These are phyloP conservation scores for Drosophila ananassae DNA, from an alignment of 1,140 invertebrate species.

Conservation along the genomic window DNA sequence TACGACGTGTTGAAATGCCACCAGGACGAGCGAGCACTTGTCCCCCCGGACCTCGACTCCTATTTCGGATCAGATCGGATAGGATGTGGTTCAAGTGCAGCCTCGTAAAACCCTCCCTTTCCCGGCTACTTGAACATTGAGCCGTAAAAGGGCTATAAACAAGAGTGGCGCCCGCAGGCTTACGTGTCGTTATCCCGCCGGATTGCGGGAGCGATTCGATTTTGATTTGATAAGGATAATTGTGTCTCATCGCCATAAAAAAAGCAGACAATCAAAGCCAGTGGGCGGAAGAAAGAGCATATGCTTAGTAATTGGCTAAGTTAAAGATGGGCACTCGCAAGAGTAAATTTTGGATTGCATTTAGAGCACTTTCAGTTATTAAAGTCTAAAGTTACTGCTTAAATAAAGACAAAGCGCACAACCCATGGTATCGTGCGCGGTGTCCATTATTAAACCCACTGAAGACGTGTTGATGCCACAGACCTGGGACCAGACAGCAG, in stretches of 20 bases:
- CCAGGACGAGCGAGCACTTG: conserved; percentile 64
- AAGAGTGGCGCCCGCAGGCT: conserved; percentile 55
- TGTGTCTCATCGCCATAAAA: conserved; percentile 46
- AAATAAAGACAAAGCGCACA: conserved; percentile 23
- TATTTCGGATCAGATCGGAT: conserved; percentile 26
- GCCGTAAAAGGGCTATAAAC: conserved; percentile 79
- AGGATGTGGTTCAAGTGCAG: conserved; percentile 67
- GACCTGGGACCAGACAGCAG: conserved; percentile 25
- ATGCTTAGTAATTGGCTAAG: conserved; percentile 26
- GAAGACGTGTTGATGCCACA: conserved; percentile 71
- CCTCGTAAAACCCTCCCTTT: conserved; percentile 65
- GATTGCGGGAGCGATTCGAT: conserved; percentile 45
- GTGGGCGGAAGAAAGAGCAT: conserved; percentile 29
- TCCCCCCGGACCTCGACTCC: conserved; percentile 30
- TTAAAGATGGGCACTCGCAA: not conserved
- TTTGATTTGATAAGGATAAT: conserved; percentile 71
- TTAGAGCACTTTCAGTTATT: conserved; percentile 44
- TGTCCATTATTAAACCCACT: conserved; percentile 60
- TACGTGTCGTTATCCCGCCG: conserved; percentile 43
- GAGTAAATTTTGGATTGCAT: not conserved
- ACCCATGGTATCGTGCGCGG: conserved; percentile 41
- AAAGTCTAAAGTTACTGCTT: conserved; percentile 9
- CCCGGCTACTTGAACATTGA: conserved; percentile 55
- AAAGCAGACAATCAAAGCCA: conserved; percentile 32
- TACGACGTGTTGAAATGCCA: conserved; percentile 73